These are phyloP conservation scores for Colletes collaris DNA, from an alignment of 2,888 invertebrate species.

Conservation along the genomic window DNA sequence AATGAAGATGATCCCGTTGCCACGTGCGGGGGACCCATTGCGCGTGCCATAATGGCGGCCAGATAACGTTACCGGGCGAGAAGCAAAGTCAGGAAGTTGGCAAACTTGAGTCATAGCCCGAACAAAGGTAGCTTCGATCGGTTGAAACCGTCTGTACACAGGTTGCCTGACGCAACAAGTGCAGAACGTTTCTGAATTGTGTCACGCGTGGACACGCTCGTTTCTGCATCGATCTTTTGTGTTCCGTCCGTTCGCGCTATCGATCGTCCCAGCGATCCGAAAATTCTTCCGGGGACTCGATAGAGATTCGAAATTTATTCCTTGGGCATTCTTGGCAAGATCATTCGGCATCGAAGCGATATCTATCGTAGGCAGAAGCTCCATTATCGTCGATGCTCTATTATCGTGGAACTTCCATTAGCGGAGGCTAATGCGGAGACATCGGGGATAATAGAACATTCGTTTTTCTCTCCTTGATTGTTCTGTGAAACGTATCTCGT, in stretches of 20 bases:
- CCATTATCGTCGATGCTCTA: no score
- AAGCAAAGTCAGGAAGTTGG: constrained; percentile 26
- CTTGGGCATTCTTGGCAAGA: no score
- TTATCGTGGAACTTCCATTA: no score
- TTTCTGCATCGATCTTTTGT: constrained; percentile 16
- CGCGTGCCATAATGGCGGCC: constrained; percentile 1
- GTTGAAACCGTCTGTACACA: constrained; percentile 22
- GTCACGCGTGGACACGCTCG: neutral
- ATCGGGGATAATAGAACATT: constrained; percentile 6
- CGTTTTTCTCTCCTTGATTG: constrained; percentile 30
- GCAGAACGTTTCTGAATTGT: constrained; percentile 6
- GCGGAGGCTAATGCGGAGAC: no score
- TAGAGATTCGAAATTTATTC: no score
- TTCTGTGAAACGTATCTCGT: neutral
- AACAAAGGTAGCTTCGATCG: constrained; percentile 54
- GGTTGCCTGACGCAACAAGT: constrained; percentile 25
- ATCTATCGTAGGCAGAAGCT: no score
- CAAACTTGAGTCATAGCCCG: constrained; percentile 43
- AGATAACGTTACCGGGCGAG: constrained; percentile 24
- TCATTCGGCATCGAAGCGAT: no score
- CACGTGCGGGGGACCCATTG: constrained; percentile 19
- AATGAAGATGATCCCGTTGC: constrained; percentile 45
- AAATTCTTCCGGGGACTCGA: neutral
- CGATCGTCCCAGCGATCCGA: neutral
- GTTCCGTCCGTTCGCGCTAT: neutral